Base-by-base conservation (phyloP, 1,140 invertebrate species). In the Pogonomyrmex californicus region DNA sequence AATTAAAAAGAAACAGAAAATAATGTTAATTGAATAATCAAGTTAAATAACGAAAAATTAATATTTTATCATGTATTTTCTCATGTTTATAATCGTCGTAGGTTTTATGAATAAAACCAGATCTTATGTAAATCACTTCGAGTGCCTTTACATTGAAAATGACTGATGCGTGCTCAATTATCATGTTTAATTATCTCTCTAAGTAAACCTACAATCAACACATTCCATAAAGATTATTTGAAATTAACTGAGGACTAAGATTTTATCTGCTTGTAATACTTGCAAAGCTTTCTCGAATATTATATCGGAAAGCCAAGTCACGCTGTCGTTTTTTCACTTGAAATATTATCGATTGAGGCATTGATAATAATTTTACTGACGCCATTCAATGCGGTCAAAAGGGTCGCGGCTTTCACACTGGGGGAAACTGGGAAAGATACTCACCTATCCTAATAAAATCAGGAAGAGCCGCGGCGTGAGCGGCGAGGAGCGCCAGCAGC, bases 371-470 rank as follows among this genome's bases (percentile, higher is more conserved):
- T 83, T 83, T 83, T 83, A 83, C 79, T 62, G 68, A 60, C 54
- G 60, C 82, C 51, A 78, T 85, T 85, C 73, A 78, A 54, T 36
- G 70, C n/a, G 14, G 73, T 58, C 75, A 60, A 78, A 85, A 85
- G 60, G 36, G 82, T 63, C 70, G 60, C 56, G 62, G 54, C 85
- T 86, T 90, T 90, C 81, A 89, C 54, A 41, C 56, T n/a, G 38
- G 60, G 44, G 70, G 68, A 66, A 91, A n/a, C 71, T 76, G 78
- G 87, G 33, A 91, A 92, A 90, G 85, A 88, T 91, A 92, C 91
- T 94, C 91, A 94, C 94, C 94, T 93, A 94, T 94, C 89, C 94
- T 93, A 91, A 95, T 95, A 75, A 94, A 89, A 90, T 95, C 94
- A 89, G 94, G 94, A 91, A 95, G 93, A 88, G 93, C 94, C 86